A percentile compares a stretch with the other conserved stretches of the same genome.
Evolutionary conservation across 2,888 invertebrate species (phyloP).

Genomic region (Girardia tigrina): DNA sequence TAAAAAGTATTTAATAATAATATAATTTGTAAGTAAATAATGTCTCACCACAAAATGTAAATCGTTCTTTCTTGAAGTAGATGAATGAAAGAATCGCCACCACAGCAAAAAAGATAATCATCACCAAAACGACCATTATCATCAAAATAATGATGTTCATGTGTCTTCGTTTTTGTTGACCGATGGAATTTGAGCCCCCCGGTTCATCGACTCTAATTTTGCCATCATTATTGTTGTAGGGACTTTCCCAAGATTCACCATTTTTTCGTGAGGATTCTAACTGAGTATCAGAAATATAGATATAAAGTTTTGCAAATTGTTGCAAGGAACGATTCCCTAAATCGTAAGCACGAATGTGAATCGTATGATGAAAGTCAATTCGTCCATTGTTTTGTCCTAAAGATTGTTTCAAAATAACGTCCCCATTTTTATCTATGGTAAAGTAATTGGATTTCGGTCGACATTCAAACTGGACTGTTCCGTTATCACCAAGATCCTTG

Average conservation of each 20-base stretch:
- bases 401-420: not conserved
- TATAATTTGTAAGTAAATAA: too few relatives aligned
- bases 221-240: not conserved
- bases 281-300: not conserved
- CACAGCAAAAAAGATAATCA: slow-evolving; percentile 10
- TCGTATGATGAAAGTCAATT: not conserved
- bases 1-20: too few relatives aligned
- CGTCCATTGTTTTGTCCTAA: not conserved
- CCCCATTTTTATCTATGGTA: not conserved
- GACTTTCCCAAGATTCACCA: not conserved
- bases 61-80: slow-evolving; percentile 8
- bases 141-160: slow-evolving; percentile 3
- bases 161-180: slow-evolving; percentile 1
- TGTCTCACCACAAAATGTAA: not conserved
- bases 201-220: not conserved
- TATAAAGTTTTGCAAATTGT: not conserved
- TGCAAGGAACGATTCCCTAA: slow-evolving; percentile 3
- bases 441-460: not conserved
- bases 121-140: slow-evolving; percentile 18
- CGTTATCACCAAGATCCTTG: slow-evolving; percentile 24
- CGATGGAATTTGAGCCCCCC: not conserved
- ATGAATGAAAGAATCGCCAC: not conserved
- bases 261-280: not conserved
- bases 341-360: not conserved
- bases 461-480: not conserved